A percentile compares a stretch with the other conserved stretches of the same genome.
Evolutionary conservation across 2,888 invertebrate genomes (phyloP).

Genomic region (Eristalis tenax): DNA sequence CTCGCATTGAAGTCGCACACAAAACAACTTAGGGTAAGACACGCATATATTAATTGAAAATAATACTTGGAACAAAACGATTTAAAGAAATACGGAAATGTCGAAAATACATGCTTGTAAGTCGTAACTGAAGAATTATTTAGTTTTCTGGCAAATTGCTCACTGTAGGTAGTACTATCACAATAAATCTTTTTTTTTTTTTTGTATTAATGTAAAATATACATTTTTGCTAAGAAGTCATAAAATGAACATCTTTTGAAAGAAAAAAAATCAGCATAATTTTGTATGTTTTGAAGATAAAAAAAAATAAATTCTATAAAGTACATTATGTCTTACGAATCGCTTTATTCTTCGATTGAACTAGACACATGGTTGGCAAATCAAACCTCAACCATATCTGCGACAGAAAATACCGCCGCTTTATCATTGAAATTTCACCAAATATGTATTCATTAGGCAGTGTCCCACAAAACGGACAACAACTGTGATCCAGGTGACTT

Average conservation of each 20-base stretch:
- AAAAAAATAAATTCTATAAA: no score
- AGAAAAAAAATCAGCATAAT: neutral
- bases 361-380: no score
- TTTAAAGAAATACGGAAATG: neutral
- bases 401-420: no score
- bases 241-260: neutral
- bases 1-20: neutral
- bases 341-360: no score
- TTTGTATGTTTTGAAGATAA: no score
- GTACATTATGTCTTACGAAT: no score
- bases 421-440: no score
- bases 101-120: neutral
- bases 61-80: neutral
- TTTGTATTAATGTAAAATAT: neutral
- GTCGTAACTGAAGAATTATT: neutral
- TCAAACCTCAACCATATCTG: no score
- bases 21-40: neutral
- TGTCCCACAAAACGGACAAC: no score
- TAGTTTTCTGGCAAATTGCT: constrained; percentile 26
- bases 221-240: neutral
- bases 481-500: no score
- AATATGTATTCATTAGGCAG: no score
- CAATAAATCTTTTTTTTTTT: constrained; percentile 12
- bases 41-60: no score
- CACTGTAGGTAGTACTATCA: constrained; percentile 31